Evolutionary conservation across 2,113 vertebrate species (phyloP).

Genomic region (Gallinago jamesoni): DNA sequence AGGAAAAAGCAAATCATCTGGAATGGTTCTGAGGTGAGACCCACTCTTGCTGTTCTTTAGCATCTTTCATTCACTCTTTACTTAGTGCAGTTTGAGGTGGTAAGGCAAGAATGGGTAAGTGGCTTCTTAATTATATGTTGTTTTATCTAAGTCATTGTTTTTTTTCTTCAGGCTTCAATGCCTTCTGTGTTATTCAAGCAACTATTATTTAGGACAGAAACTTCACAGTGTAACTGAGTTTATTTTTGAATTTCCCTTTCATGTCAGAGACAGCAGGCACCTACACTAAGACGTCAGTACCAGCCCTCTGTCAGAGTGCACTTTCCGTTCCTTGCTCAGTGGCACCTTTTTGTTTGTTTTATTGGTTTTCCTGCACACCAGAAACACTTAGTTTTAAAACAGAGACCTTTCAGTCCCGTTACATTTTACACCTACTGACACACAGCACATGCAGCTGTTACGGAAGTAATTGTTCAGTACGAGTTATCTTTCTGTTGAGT

Average conservation of each 20-base stretch:
- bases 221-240: background rate
- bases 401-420: background rate
- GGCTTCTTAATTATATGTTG: background rate
- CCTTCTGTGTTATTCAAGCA: background rate
- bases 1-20: background rate
- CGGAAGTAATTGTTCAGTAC: background rate
- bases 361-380: background rate
- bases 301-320: background rate
- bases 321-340: background rate
- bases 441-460: background rate
- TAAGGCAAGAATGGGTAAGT: background rate
- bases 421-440: background rate
- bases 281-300: background rate
- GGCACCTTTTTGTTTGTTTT: background rate
- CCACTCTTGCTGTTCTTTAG: background rate
- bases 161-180: background rate
- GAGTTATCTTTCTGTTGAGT: background rate
- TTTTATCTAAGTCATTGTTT: background rate
- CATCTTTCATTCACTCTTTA: background rate
- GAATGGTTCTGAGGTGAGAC: background rate
- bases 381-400: background rate
- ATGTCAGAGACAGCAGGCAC: too few species aligned
- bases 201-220: background rate
- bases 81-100: background rate
- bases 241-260: conserved; percentile 9